Evolutionary conservation across 2,113 vertebrate species (phyloP).

Genomic region (Petroica traversi): DNA sequence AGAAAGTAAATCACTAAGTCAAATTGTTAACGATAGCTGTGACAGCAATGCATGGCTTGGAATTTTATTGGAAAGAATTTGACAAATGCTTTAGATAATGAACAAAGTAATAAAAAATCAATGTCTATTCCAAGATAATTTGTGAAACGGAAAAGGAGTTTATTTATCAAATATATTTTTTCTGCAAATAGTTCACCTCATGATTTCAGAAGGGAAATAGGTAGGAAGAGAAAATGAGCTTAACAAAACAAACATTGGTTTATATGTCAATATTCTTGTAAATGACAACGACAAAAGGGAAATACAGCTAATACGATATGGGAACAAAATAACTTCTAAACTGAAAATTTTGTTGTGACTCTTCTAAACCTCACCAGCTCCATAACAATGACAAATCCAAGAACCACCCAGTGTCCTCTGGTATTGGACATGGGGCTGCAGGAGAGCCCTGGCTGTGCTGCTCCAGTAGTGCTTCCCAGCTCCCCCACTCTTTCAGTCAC

Average conservation of each 20-base stretch:
- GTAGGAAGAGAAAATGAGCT: slow-evolving; percentile 35
- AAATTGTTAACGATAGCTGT: slow-evolving; percentile 13
- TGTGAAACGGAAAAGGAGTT: slow-evolving; percentile 40
- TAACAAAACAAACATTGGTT: slow-evolving; percentile 6
- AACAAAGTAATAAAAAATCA: slow-evolving; percentile 60
- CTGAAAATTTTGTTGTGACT: not conserved
- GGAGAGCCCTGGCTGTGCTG: not conserved
- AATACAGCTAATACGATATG: not conserved
- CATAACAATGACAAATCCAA: not conserved
- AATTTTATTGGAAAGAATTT: slow-evolving; percentile 29
- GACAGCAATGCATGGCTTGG: slow-evolving; percentile 17
- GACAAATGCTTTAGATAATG: slow-evolving; percentile 55
- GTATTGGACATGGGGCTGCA: accelerated
- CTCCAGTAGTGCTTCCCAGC: not conserved
- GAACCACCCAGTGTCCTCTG: accelerated
- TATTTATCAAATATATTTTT: slow-evolving; percentile 55
- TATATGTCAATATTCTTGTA: slow-evolving; percentile 37
- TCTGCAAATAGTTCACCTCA: slow-evolving; percentile 40
- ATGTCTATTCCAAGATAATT: slow-evolving; percentile 48
- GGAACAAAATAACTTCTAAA: not conserved
- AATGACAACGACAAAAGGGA: slow-evolving; percentile 12
- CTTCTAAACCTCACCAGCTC: not conserved
- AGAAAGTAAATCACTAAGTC: slow-evolving; percentile 44
- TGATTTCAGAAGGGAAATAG: slow-evolving; percentile 42
- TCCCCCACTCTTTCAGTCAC: not conserved